Base-by-base conservation (phyloP, 2,797 vertebrate genomes). In the Simalia tracyae region DNA sequence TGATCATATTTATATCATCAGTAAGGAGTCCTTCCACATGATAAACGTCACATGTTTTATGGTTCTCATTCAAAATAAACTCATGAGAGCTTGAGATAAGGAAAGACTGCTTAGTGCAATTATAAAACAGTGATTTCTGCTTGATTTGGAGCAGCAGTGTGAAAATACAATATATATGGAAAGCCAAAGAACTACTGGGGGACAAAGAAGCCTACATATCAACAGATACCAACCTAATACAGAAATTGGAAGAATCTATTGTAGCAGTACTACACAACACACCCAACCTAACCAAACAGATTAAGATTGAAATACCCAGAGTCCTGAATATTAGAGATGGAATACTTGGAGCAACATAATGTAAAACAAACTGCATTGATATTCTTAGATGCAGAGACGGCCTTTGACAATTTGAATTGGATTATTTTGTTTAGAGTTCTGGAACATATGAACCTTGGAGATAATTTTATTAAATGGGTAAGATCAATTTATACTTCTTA, bases 1-100 rank as follows among this genome's bases (percentile, higher is more conserved):
- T 46, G 64, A 68, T 90, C 59, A 91, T n/a, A 0, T 2, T 59
- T 96, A 92, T 91, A 59, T 42, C 86, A 94, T 76, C 8, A 64
- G 28, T 86, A 31, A 28, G 57, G 19, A 93, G 2, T 3, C 59
- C 93, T 94, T 93, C 61, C 0, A 5, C 91, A 1, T 84, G 91
- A 92, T 92, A 94, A 94, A 87, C 90, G 8, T 90, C 94, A 46
- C 3, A 24, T 3, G 9, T 31, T 93, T 28, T 10, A 46, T 9
- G 11, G 0, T 92, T 88, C 85, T 90, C 3, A 68, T 89, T 95
- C 94, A 1, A 66, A 94, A 72, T 36, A 19, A 28, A 90, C 84
- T 50, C 19, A 28, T 54, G 2, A 19, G 4, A 17, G 9, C 36
- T 61, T 9, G 5, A 46, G 56, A 10, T 57, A 26, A 68, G n/a